Conservation (phyloP, 2,797 vertebrate species). For the Sternotherus odoratus region DNA sequence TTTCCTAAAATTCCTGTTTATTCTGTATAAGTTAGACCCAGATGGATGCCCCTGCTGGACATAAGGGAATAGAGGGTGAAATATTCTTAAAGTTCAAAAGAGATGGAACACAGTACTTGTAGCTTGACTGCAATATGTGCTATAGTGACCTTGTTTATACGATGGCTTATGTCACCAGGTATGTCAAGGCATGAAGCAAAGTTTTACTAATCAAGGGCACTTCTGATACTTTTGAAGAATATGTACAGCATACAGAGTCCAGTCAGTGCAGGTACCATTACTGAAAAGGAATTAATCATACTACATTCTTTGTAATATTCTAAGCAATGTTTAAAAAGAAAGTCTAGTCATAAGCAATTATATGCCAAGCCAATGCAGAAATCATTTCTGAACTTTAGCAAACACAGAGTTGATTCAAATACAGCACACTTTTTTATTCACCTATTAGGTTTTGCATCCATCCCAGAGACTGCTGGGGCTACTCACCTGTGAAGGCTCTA, state of each 20-base stretch:
- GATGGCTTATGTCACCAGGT: neutral
- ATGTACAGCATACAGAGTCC: neutral
- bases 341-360: neutral
- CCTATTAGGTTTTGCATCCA: neutral
- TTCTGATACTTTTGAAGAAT: neutral
- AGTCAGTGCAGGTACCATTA: neutral
- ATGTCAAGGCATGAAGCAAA: slow-evolving; percentile 1
- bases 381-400: neutral
- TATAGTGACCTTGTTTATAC: neutral
- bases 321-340: neutral
- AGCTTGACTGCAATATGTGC: neutral
- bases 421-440: neutral
- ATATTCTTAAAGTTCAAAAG: neutral
- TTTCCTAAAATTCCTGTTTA: slow-evolving; percentile 36
- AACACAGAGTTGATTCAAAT: neutral
- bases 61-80: slow-evolving; percentile 6
- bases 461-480: neutral
- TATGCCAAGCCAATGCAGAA: neutral
- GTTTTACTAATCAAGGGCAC: neutral
- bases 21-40: neutral
- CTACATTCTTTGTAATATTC: neutral
- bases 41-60: neutral
- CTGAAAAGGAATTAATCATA: neutral
- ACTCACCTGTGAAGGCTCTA: neutral
- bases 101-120: neutral